Evolutionary conservation across 2,888 invertebrate species (phyloP).

Genomic region (Corbicula japonica): DNA sequence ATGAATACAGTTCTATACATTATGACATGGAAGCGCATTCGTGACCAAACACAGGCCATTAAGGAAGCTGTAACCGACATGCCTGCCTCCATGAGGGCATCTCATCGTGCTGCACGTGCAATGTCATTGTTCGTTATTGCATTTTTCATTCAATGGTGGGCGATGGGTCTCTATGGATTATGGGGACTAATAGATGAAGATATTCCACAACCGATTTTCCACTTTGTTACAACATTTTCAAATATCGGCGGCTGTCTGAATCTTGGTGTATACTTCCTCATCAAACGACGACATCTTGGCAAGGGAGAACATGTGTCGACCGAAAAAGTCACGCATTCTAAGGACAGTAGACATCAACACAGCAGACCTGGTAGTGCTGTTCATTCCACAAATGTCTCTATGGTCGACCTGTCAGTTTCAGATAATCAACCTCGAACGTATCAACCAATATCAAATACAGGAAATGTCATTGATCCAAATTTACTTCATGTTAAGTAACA

Average conservation of each 20-base stretch:
- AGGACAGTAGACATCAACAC: neutral
- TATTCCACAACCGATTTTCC: constrained; percentile 53
- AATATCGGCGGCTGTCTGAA: constrained; percentile 62
- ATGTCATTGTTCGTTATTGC: constrained; percentile 70
- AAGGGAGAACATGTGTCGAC: constrained; percentile 31
- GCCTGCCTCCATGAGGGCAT: constrained; percentile 42
- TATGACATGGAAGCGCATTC: constrained; percentile 62
- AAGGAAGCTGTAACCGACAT: constrained; percentile 19
- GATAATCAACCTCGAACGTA: too few relatives aligned
- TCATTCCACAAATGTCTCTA: too few relatives aligned
- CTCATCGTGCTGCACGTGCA: constrained; percentile 59
- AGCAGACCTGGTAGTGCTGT: too few relatives aligned
- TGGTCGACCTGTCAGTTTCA: too few relatives aligned
- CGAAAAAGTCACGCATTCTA: neutral
- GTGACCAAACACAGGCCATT: constrained; percentile 31
- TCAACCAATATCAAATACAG: too few relatives aligned
- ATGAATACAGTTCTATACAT: constrained; percentile 59
- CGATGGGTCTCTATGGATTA: constrained; percentile 58
- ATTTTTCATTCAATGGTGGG: too few relatives aligned
- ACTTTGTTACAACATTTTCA: too few relatives aligned
- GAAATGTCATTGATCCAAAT: too few relatives aligned
- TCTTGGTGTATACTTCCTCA: constrained; percentile 50
- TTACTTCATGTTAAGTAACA: too few relatives aligned
- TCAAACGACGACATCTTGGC: constrained; percentile 17
- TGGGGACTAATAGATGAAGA: constrained; percentile 40